phyloP scores from a whole-genome alignment of 2,113 vertebrate species.

The Embiotoca jacksoni region DNA sequence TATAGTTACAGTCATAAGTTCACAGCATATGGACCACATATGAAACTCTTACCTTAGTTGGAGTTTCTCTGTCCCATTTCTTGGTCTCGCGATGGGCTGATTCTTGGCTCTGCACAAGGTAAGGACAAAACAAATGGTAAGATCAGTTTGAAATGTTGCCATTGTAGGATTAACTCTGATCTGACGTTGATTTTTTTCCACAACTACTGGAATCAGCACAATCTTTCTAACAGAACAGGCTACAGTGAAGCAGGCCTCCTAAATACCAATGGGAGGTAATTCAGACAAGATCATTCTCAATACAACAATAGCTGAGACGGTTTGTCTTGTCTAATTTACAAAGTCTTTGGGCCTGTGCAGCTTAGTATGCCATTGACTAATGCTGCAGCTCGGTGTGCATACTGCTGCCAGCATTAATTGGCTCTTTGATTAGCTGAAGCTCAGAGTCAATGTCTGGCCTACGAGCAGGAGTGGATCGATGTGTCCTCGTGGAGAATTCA shows the following conservation, averaged over 20 bases:
- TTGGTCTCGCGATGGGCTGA: too few species aligned
- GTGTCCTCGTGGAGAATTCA: conserved; percentile 53
- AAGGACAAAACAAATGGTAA: too few species aligned
- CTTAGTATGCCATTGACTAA: conserved; percentile 51
- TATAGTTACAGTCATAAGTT: too few species aligned
- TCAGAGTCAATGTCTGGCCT: conserved; percentile 47
- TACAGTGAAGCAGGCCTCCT: neutral
- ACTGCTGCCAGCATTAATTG: conserved; percentile 52
- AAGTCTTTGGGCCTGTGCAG: conserved; percentile 31
- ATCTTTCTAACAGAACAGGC: neutral
- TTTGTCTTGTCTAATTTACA: conserved; percentile 33
- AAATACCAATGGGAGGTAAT: conserved; percentile 8
- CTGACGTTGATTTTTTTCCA: neutral
- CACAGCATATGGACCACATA: too few species aligned
- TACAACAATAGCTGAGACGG: conserved; percentile 5
- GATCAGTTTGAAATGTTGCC: neutral
- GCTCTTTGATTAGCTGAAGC: conserved; percentile 63
- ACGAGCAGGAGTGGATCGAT: conserved; percentile 49
- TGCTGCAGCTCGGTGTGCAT: neutral
- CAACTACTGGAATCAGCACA: neutral
- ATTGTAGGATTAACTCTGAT: neutral
- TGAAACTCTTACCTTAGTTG: too few species aligned
- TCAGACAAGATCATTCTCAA: neutral
- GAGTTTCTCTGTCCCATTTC: too few species aligned
- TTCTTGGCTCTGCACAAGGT: too few species aligned